phyloP scores from a whole-genome alignment of 2,797 vertebrate species.

The Rhadinocentrus ornatus region DNA sequence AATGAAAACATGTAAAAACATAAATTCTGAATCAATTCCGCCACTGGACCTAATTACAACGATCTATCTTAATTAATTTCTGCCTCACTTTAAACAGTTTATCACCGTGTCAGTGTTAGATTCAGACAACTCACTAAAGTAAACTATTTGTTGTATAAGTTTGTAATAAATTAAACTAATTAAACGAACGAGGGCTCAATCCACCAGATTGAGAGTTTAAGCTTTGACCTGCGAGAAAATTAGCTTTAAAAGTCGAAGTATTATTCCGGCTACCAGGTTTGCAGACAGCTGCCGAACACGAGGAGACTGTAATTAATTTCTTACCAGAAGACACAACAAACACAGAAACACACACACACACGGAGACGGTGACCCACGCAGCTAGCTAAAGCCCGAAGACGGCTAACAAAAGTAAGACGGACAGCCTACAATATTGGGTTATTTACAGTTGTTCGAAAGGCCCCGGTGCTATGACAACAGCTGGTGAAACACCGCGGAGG shows the following conservation, averaged over 20 bases:
- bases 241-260: conserved; percentile 52
- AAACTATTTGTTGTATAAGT: not conserved
- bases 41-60: conserved; percentile 1
- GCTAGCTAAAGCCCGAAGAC: conserved; percentile 78
- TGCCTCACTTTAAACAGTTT: not conserved
- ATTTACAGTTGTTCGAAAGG: conserved; percentile 78
- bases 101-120: conserved; percentile 17
- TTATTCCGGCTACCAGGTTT: conserved; percentile 6
- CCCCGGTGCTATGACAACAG: conserved; percentile 82
- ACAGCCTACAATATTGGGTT: conserved; percentile 68
- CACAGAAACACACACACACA: conserved; percentile 38
- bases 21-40: conserved; percentile 47
- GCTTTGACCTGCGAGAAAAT: conserved; percentile 19
- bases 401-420: conserved; percentile 82
- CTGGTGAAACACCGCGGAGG: conserved; percentile 69
- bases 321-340: conserved; percentile 50
- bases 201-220: not conserved
- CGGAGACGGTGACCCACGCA: conserved; percentile 71
- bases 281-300: conserved; percentile 12
- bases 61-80: conserved; percentile 1
- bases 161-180: not conserved
- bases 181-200: not conserved
- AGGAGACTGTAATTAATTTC: conserved; percentile 25
- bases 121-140: not conserved
- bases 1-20: conserved; percentile 2